These are phyloP conservation scores for Psettodes erumei DNA, from an alignment of 2,113 vertebrate species.

Conservation along the genomic window DNA sequence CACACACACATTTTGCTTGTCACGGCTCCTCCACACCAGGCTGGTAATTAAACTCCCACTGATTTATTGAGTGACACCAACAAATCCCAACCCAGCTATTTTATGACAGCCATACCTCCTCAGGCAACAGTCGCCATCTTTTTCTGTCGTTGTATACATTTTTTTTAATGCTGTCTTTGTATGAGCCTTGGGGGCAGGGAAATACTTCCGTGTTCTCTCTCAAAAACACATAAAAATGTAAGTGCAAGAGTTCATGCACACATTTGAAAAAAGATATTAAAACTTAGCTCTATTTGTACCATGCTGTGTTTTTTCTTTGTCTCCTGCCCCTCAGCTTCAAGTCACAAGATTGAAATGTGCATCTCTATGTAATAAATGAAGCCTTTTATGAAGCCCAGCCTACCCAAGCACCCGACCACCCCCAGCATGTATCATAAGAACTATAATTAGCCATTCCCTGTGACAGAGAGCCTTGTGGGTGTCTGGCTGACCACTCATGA, in stretches of 20 bases:
- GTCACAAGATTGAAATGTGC: constrained; percentile 69
- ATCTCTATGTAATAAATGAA: constrained; percentile 66
- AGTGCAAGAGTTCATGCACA: constrained; percentile 24
- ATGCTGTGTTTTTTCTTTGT: background rate
- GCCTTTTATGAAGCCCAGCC: constrained; percentile 38
- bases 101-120: constrained; percentile 93
- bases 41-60: constrained; percentile 96
- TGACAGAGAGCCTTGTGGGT: constrained; percentile 70
- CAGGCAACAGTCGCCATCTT: constrained; percentile 86
- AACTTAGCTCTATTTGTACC: constrained; percentile 9
- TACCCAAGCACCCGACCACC: constrained; percentile 17
- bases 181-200: constrained; percentile 49
- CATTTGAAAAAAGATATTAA: background rate
- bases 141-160: constrained; percentile 43
- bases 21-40: constrained; percentile 87
- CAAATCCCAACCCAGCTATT: constrained; percentile 93
- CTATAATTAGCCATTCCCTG: constrained; percentile 68
- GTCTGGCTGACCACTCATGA: constrained; percentile 80
- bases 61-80: constrained; percentile 98
- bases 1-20: constrained; percentile 77
- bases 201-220: constrained; percentile 39
- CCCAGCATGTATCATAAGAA: constrained; percentile 24
- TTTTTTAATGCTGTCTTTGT: constrained; percentile 60
- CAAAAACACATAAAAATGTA: constrained; percentile 41
- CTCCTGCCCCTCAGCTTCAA: constrained; percentile 47